Evolutionary conservation across 37 sponge, comb jelly and placozoan genomes (phyloP).

Genomic region (Geodia barretti): DNA sequence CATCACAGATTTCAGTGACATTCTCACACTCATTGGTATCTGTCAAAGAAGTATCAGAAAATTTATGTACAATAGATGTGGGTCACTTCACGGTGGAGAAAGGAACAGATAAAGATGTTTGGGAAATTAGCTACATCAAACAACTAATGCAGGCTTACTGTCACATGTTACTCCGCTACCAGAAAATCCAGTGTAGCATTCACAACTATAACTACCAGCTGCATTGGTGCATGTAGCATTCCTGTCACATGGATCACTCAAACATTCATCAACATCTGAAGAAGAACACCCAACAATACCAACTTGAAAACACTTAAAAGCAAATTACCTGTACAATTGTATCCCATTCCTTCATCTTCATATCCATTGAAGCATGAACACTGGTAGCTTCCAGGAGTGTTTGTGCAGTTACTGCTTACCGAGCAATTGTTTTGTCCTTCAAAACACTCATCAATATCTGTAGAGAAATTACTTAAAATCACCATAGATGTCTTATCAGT

Average conservation of each 20-base stretch:
- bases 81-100: too few relatives aligned
- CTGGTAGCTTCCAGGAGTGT: background rate
- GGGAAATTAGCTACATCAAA: too few relatives aligned
- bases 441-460: constrained; percentile 11
- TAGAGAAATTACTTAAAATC: too few relatives aligned
- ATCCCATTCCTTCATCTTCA: background rate
- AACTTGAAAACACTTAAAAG: too few relatives aligned
- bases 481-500: background rate
- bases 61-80: too few relatives aligned
- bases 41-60: too few relatives aligned
- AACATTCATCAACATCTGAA: constrained; percentile 40
- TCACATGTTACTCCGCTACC: background rate
- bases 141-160: too few relatives aligned
- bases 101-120: too few relatives aligned
- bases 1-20: background rate
- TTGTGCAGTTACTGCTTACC: background rate
- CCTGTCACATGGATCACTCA: background rate
- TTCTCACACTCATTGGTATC: background rate
- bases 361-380: background rate
- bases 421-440: background rate
- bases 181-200: constrained; percentile 17
- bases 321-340: background rate
- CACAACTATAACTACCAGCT: constrained; percentile 38
- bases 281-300: too few relatives aligned
- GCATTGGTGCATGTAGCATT: constrained; percentile 9